phyloP scores from a whole-genome alignment of 2,797 vertebrate species.

The Lophotriccus pileatus region DNA sequence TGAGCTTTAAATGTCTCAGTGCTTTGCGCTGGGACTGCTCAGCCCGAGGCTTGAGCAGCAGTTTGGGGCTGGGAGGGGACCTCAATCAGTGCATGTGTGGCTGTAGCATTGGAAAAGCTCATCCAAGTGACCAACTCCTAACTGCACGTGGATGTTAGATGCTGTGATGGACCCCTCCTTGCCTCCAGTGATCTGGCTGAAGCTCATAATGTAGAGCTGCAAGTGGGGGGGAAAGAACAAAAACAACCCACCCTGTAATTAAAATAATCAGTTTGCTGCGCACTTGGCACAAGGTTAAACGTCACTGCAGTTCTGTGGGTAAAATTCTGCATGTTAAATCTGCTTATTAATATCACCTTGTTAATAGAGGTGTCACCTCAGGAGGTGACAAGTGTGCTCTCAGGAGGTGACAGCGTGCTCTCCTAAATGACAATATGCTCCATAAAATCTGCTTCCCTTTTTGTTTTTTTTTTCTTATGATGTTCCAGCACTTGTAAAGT shows the following conservation, averaged over 20 bases:
- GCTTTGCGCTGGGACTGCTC: not conserved
- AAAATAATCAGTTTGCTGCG: conserved; percentile 3
- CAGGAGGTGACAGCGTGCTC: not conserved
- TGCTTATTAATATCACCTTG: conserved; percentile 8
- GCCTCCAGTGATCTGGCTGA: not conserved
- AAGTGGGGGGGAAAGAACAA: rapidly evolving
- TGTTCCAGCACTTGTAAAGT: not conserved
- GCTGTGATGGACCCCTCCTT: not conserved
- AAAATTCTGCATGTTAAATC: not conserved
- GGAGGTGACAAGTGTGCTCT: not conserved
- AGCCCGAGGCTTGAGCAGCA: not conserved
- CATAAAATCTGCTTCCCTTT: not conserved
- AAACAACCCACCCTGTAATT: not conserved
- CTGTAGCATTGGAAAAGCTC: not conserved
- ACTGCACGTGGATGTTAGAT: rapidly evolving
- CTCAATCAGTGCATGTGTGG: rapidly evolving
- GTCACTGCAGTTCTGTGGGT: not conserved
- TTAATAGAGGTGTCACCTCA: not conserved
- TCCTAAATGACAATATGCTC: rapidly evolving
- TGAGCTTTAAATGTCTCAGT: not conserved
- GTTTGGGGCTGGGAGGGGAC: not conserved
- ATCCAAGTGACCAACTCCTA: not conserved
- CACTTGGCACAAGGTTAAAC: conserved; percentile 1
- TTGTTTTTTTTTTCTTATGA: rapidly evolving
- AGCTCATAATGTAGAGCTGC: not conserved